Evolutionary conservation across 37 sponge, comb jelly and placozoan species (phyloP).

Genomic region (Bolinopsis microptera): DNA sequence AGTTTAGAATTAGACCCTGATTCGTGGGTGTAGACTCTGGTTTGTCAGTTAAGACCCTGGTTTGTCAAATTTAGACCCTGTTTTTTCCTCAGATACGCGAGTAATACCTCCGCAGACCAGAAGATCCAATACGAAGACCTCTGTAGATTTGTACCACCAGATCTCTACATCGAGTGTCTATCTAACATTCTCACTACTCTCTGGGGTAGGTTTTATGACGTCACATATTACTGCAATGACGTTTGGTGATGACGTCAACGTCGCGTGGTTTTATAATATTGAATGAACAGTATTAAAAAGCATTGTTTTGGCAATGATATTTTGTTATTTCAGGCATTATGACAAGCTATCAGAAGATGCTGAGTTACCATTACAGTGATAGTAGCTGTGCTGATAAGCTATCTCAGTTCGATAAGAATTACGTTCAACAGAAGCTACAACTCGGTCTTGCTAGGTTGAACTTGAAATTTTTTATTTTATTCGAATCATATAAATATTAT

Average conservation of each 20-base stretch:
- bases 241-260: background rate
- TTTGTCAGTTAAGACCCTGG: no score
- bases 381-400: background rate
- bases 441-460: background rate
- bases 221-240: background rate
- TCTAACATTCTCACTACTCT: slow-evolving; percentile 19
- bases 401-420: slow-evolving; percentile 28
- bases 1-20: no score
- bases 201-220: slow-evolving; percentile 9
- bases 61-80: no score
- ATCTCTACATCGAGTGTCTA: slow-evolving; percentile 43
- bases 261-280: no score
- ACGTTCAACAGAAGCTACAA: slow-evolving; percentile 48
- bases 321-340: slow-evolving; percentile 28
- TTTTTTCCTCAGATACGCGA: slow-evolving; percentile 39
- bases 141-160: slow-evolving; percentile 12
- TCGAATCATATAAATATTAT: no score
- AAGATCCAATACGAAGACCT: slow-evolving; percentile 48
- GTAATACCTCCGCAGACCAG: slow-evolving; percentile 55
- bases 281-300: no score
- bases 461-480: no score
- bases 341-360: slow-evolving; percentile 47
- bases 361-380: background rate
- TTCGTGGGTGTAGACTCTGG: no score
- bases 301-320: background rate